phyloP scores from a whole-genome alignment of 1,140 invertebrate species.

The Sinella curviseta region DNA sequence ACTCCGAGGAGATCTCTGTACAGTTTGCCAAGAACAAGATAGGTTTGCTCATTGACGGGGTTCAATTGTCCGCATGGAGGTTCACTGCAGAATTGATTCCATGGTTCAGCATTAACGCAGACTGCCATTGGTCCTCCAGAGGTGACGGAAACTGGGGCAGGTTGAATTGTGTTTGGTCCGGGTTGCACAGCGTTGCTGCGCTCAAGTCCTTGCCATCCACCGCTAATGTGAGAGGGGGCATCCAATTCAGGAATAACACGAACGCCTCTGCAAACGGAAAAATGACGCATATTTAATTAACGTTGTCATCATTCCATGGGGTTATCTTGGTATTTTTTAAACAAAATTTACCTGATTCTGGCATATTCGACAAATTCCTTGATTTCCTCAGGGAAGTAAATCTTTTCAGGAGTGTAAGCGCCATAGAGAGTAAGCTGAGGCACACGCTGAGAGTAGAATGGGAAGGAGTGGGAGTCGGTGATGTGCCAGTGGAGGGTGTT shows the following conservation, averaged over 20 bases:
- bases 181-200: constrained; percentile 48
- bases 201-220: constrained; percentile 54
- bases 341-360: constrained; percentile 42
- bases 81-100: constrained; percentile 52
- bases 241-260: constrained; percentile 55
- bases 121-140: constrained; percentile 52
- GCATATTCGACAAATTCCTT: constrained; percentile 52
- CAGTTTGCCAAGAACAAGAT: constrained; percentile 50
- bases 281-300: constrained; percentile 27
- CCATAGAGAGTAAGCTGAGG: constrained; percentile 54
- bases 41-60: constrained; percentile 52
- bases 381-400: constrained; percentile 53
- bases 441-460: constrained; percentile 52
- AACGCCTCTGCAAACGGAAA: constrained; percentile 50
- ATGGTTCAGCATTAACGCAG: constrained; percentile 54
- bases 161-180: constrained; percentile 49
- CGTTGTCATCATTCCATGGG: neutral
- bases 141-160: constrained; percentile 47
- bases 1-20: constrained; percentile 48
- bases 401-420: constrained; percentile 52
- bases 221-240: constrained; percentile 54
- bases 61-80: constrained; percentile 52
- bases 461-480: constrained; percentile 55
- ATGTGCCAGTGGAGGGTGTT: constrained; percentile 56
- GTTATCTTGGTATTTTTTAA: neutral